phyloP scores from a whole-genome alignment of 2,888 invertebrate genomes.

The Pheosia gnoma region DNA sequence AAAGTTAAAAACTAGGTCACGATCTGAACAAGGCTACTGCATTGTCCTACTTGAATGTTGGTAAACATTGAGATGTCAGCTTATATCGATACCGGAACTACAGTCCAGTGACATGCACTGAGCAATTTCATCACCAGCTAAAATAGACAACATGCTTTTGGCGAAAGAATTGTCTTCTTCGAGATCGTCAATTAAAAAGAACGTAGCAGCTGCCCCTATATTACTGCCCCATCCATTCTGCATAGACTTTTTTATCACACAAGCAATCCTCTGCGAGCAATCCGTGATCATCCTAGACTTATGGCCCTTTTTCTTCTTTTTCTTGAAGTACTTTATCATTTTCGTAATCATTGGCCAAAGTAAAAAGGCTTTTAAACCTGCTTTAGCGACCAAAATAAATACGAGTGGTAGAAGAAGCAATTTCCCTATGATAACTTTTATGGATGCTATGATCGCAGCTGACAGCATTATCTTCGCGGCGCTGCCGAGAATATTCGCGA shows the following conservation, averaged over 20 bases:
- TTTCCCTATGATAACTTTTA: slow-evolving; percentile 73
- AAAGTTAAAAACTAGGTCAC: slow-evolving; percentile 49
- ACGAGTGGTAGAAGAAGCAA: slow-evolving; percentile 69
- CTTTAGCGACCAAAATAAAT: slow-evolving; percentile 66
- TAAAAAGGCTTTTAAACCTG: slow-evolving; percentile 71
- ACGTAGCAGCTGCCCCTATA: slow-evolving; percentile 72
- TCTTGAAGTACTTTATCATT: slow-evolving; percentile 73
- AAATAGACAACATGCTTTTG: slow-evolving; percentile 68
- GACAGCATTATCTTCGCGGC: slow-evolving; percentile 79
- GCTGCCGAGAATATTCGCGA: slow-evolving; percentile 72
- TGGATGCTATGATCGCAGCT: slow-evolving; percentile 66
- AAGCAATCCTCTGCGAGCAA: slow-evolving; percentile 72
- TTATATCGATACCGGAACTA: slow-evolving; percentile 75
- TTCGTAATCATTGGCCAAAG: slow-evolving; percentile 78
- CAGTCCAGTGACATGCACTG: slow-evolving; percentile 79
- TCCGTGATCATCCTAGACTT: slow-evolving; percentile 69
- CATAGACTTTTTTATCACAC: slow-evolving; percentile 67
- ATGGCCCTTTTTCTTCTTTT: slow-evolving; percentile 70
- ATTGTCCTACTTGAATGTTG: slow-evolving; percentile 58
- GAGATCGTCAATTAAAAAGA: slow-evolving; percentile 70
- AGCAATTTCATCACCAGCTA: slow-evolving; percentile 75
- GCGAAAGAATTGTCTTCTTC: slow-evolving; percentile 69
- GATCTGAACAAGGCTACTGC: slow-evolving; percentile 42
- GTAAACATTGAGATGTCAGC: slow-evolving; percentile 68
- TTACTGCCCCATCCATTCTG: slow-evolving; percentile 64